Percentiles rank a stretch among this genome's conserved stretches.
These are phyloP conservation scores for Nyctereutes procyonoides DNA, from an alignment of 2,113 vertebrate species.

Conservation along the genomic window DNA sequence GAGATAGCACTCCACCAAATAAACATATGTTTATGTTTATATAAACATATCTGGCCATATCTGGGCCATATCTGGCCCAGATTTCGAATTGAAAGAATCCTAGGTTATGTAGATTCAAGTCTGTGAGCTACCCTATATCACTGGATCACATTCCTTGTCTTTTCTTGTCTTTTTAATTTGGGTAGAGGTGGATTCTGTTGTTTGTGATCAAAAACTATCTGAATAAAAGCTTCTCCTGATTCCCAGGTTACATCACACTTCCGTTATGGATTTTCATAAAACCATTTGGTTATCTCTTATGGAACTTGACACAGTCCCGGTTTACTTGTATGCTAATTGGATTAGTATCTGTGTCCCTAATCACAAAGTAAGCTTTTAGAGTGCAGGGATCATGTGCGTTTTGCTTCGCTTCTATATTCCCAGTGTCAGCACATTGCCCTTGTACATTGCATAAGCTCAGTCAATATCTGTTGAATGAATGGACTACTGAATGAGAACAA, in stretches of 20 bases:
- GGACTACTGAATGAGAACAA: not conserved
- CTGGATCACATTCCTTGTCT: not conserved
- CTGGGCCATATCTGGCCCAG: not conserved
- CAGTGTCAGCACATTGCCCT: not conserved
- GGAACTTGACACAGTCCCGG: not conserved
- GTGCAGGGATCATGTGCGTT: not conserved
- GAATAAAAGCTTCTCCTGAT: not conserved
- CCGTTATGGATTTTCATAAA: not conserved
- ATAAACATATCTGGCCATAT: too few relatives aligned
- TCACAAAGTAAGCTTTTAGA: not conserved
- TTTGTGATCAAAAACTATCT: not conserved
- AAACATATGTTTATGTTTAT: too few relatives aligned
- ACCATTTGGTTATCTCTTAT: not conserved
- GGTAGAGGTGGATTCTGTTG: not conserved
- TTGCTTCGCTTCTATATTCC: not conserved
- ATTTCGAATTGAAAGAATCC: not conserved
- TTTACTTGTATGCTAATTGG: not conserved
- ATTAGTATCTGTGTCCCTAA: not conserved
- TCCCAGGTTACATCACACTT: not conserved
- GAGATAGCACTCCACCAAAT: not conserved
- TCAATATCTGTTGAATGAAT: not conserved
- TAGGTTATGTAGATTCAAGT: not conserved
- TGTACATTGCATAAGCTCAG: not conserved
- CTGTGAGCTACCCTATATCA: not conserved
- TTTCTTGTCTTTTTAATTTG: slow-evolving; percentile 20